Evolutionary conservation across 2,797 vertebrate genomes (phyloP), one percentile per base, ranked within the genome.

Genomic region (Gymnothorax javanicus): DNA sequence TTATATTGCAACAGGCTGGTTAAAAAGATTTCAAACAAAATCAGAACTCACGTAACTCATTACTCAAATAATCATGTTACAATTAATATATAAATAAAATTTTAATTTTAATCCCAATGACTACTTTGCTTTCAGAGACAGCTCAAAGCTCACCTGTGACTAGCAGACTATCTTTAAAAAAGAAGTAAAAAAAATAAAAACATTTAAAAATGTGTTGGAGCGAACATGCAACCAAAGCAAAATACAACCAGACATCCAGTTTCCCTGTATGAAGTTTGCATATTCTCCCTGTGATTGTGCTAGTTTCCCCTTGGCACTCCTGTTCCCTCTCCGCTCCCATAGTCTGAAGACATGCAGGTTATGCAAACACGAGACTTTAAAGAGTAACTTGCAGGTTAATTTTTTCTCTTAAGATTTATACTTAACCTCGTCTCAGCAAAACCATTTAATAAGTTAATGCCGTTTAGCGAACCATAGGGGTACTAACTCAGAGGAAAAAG

Each of bases 91-190:
- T 7, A 12, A 25, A 77, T 59, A 54, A 57, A 13, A 81, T 50
- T 23, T 11, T 12, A 4, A 84, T 33, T 23, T 60, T 20, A 23
- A 52, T 7, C 27, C 62, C 8, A 43, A 59, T 62, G 17, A 25
- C 73, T 60, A 62, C 23, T 23, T 88, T 6, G n/a, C 86, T 91
- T 91, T 79, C 91, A 96, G 95, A 96, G 82, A 92, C 95, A 96
- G 88, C n/a, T 89, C 93, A 5, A 96, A 95, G 91, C 94, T 94
- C 67, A 79, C 93, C 33, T 86, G 95, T 94, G 71, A 95, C 95
- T 59, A 92, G 92, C 86, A 94, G 94, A 89, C 91, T 95, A 77
- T 90, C 92, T 85, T 93, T 95, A 4, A 96, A 96, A 94, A 94
- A 43, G 33, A 43, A 43, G 33, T 43, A 43, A 43, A 43, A 43